Conservation (phyloP, 92 coral and sea anemone genomes). For the Galaxea fascicularis region DNA sequence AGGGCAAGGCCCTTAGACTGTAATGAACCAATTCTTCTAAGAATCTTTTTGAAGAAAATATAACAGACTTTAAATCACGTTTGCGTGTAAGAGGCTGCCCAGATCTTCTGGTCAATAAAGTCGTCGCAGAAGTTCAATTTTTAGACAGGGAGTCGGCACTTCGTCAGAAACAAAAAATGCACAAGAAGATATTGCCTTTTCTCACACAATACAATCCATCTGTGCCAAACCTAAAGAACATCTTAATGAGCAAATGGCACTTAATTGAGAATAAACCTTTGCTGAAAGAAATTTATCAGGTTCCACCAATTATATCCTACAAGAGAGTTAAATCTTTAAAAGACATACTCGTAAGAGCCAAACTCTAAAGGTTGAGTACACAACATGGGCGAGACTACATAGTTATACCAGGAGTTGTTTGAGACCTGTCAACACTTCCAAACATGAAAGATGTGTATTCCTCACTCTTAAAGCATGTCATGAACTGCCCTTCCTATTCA, state of each 20-base stretch:
- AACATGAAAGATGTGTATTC: too few relatives aligned
- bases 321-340: neutral
- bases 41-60: neutral
- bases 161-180: too few relatives aligned
- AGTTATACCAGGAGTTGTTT: neutral
- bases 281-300: too few relatives aligned
- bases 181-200: too few relatives aligned
- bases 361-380: neutral
- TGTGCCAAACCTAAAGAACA: too few relatives aligned
- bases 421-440: neutral
- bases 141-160: neutral
- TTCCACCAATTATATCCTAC: too few relatives aligned
- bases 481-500: too few relatives aligned
- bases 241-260: too few relatives aligned
- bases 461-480: too few relatives aligned
- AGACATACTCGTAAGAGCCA: neutral
- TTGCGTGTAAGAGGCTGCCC: neutral
- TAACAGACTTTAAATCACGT: neutral
- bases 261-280: too few relatives aligned
- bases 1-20: neutral
- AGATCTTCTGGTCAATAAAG: neutral
- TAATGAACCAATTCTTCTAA: neutral
- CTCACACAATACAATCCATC: too few relatives aligned
- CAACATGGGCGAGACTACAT: too few relatives aligned
- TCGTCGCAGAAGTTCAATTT: neutral